Conservation (phyloP, 2,113 vertebrate species). For the Puntigrus tetrazona region DNA sequence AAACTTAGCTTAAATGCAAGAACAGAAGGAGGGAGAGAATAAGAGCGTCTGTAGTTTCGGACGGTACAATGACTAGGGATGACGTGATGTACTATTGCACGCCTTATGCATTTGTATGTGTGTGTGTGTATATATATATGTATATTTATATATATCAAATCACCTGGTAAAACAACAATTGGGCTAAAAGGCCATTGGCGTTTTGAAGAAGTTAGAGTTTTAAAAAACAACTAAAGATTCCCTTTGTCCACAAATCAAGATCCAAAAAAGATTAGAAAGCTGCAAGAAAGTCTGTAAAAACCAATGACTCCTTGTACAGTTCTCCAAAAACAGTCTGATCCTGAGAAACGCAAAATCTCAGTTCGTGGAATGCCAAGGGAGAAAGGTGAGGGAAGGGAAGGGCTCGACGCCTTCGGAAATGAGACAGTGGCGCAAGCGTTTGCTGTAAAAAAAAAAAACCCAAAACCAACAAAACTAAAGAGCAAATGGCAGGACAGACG, state of each 20-base stretch:
- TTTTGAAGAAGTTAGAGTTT: conserved; percentile 20
- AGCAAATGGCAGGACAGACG: conserved; percentile 6
- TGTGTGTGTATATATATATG: background rate
- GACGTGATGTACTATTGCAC: conserved; percentile 25
- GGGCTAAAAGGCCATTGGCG: conserved; percentile 28
- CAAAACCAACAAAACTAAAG: no score
- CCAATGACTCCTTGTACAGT: conserved; percentile 17
- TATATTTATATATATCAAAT: conserved; percentile 13
- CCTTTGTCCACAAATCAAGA: conserved; percentile 21
- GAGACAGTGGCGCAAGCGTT: background rate
- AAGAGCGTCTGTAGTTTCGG: background rate
- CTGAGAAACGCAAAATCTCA: conserved; percentile 37
- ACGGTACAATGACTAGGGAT: background rate
- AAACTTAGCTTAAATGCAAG: conserved; percentile 19
- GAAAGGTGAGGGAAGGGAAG: conserved; percentile 14
- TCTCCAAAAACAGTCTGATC: conserved; percentile 36
- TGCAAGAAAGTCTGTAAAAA: conserved; percentile 41
- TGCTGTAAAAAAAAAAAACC: conserved; percentile 12
- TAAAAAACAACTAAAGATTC: conserved; percentile 22
- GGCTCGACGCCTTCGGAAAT: conserved; percentile 23
- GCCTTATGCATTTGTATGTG: background rate
- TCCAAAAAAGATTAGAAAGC: conserved; percentile 36
- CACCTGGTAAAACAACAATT: conserved; percentile 22
- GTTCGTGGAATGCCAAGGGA: conserved; percentile 5
- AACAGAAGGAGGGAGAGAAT: background rate